Conservation (phyloP, 1,140 invertebrate genomes). For the Phymorhynchus buccinoides region DNA sequence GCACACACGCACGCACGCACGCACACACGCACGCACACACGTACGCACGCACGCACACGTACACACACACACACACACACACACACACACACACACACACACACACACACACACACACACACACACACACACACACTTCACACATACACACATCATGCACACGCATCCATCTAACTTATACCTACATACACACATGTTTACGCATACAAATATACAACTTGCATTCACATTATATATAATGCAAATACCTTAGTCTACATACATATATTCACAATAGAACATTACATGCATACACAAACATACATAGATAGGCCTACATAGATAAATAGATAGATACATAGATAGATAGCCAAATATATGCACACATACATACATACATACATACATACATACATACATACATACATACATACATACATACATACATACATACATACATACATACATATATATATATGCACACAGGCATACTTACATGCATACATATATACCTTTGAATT, state of each 20-base stretch:
- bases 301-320: not conserved
- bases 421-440: too few relatives aligned
- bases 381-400: not conserved
- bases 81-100: not conserved
- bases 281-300: not conserved
- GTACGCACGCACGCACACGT: not conserved
- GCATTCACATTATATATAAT: not conserved
- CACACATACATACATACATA: not conserved
- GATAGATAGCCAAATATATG: not conserved
- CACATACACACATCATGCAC: not conserved
- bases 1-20: not conserved
- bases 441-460: too few relatives aligned
- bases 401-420: too few relatives aligned
- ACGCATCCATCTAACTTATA: too few relatives aligned
- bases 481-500: too few relatives aligned
- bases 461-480: too few relatives aligned
- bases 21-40: not conserved
- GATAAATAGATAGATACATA: not conserved
- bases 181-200: not conserved
- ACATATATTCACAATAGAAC: too few relatives aligned
- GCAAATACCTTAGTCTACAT: too few relatives aligned
- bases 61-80: not conserved
- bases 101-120: not conserved
- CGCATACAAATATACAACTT: not conserved
- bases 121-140: slow-evolving; percentile 6